Evolutionary conservation across 2,113 vertebrate genomes (phyloP), one percentile per base, ranked within the genome.

Genomic region (Myxocyprinus asiaticus): DNA sequence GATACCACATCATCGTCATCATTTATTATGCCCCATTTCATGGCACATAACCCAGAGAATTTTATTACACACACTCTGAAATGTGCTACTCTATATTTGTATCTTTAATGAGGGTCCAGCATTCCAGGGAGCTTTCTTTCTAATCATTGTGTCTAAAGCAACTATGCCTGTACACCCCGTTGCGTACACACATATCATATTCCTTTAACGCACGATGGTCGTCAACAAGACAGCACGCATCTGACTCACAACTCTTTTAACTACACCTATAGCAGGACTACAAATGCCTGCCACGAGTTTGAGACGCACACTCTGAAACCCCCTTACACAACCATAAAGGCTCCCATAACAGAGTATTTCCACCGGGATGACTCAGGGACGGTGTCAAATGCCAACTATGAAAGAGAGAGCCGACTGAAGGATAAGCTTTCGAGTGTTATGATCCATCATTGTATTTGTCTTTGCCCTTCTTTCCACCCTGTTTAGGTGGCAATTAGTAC

Each of bases 101-200:
- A 86, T 78, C 85, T 83, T 82, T 90, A 89, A 86, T 89, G 85
- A 91, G 83, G 79, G 82, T 67, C 45, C 81, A 83, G 79, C 71
- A 89, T 90, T 88, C 88, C 90, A 86, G 64, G 50, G 12, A 82
- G 82, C 80, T 83, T 76, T 89, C 80, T 79, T 83, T 80, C 82
- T 88, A 89, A 92, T 90, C 87, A 63, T 82, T 81, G 72, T 48
- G 85, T 89, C 87, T 89, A 86, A 86, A 79, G 88, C 83, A 86
- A 86, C 84, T 84, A 79, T 84, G 84, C 78, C 63, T 8, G 4
- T 66, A 67, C 53, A 65, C 4, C 10, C 74, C 77, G 80, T 65
- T 63, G 56, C 7, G 48, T 11, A 56, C 51, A 56, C 22, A 42
- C 63, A 53, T 44, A 51, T 77, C 50, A 58, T 59, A 81, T 87